Conservation (phyloP, 2,888 invertebrate species). For the Gibbula magus region DNA sequence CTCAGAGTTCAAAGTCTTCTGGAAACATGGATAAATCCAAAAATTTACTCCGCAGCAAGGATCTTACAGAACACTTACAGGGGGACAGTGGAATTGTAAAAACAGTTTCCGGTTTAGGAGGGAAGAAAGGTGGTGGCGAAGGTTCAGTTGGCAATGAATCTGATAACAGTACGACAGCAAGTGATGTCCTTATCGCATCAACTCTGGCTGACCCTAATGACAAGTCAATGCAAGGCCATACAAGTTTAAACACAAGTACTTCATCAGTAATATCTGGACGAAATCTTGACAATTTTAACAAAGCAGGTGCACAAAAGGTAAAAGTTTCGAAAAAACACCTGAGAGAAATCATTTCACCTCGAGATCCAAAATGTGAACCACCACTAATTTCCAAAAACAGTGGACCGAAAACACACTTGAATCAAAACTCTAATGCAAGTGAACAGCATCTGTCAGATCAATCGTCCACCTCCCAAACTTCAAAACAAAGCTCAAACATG, state of each 20-base stretch:
- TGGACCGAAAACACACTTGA: neutral
- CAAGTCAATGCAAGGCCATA: constrained; percentile 33
- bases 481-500: neutral
- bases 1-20: constrained; percentile 15
- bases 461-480: neutral
- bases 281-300: constrained; percentile 59
- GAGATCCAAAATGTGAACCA: neutral
- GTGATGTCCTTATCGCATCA: constrained; percentile 58
- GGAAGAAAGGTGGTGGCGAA: constrained; percentile 21
- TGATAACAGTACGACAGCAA: constrained; percentile 60
- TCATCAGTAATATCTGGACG: constrained; percentile 50
- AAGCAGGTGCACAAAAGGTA: constrained; percentile 56
- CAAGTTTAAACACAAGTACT: constrained; percentile 40
- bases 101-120: constrained; percentile 29
- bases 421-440: neutral
- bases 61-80: constrained; percentile 4
- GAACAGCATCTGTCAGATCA: neutral
- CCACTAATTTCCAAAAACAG: neutral
- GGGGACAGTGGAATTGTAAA: constrained; percentile 53
- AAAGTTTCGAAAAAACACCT: constrained; percentile 62
- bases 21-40: neutral
- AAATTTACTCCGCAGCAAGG: constrained; percentile 11
- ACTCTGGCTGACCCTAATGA: constrained; percentile 49
- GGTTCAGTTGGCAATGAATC: constrained; percentile 42
- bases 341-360: constrained; percentile 62